Evolutionary conservation across 2,113 vertebrate species (phyloP).

Genomic region (Varanus salvator): DNA sequence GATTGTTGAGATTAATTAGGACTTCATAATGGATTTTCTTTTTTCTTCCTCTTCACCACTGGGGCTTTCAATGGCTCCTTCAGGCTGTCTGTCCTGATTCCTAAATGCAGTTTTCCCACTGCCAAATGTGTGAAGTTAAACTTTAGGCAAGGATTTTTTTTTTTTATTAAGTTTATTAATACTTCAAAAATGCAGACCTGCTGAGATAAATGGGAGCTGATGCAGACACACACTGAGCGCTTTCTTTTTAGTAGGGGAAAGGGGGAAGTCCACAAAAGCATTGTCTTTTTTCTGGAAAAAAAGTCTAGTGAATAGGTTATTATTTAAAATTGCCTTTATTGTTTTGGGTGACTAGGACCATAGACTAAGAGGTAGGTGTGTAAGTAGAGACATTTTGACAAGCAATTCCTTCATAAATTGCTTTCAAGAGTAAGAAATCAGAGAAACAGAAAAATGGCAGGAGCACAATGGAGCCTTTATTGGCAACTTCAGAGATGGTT

Average conservation of each 20-base stretch:
- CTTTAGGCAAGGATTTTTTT: neutral
- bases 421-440: neutral
- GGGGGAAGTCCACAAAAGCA: too few relatives aligned
- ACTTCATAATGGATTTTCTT: constrained; percentile 46
- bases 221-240: neutral
- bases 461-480: neutral
- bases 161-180: neutral
- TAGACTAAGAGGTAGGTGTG: neutral
- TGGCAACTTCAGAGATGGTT: neutral
- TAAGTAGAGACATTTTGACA: neutral
- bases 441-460: neutral
- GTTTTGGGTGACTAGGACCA: neutral
- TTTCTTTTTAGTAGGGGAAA: neutral
- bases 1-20: constrained; percentile 57
- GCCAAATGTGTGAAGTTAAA: neutral
- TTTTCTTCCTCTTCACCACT: neutral
- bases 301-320: neutral
- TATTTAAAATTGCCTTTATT: neutral
- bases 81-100: neutral
- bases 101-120: neutral
- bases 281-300: neutral
- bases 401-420: neutral
- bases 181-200: fast-evolving
- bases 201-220: constrained; percentile 16
- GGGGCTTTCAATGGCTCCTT: constrained; percentile 37